phyloP scores from a whole-genome alignment of 2,113 vertebrate species.

The Engystomops pustulosus region DNA sequence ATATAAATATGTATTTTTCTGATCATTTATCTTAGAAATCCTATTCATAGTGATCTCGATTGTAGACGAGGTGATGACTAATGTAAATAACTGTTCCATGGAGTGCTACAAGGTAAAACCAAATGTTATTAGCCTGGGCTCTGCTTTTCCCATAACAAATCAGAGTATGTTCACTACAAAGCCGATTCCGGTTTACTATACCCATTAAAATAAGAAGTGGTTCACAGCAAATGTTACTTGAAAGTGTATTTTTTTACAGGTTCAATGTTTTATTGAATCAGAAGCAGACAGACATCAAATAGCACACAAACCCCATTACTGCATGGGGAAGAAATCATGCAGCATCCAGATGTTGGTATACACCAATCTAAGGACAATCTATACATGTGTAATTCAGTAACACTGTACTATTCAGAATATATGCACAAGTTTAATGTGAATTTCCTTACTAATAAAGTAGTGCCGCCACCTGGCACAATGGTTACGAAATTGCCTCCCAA shows the following conservation, averaged over 20 bases:
- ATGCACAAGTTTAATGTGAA: background rate
- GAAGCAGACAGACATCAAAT: constrained; percentile 13
- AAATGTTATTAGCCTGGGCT: background rate
- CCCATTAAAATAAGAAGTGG: background rate
- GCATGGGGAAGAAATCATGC: background rate
- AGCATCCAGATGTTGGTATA: background rate
- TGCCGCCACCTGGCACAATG: too few species aligned
- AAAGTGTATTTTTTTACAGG: background rate
- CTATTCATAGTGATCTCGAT: background rate
- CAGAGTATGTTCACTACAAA: background rate
- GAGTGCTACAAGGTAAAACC: background rate
- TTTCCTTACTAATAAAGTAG: background rate
- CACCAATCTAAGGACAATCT: too few species aligned
- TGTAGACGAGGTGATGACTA: background rate
- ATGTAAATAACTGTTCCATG: background rate
- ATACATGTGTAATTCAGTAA: background rate
- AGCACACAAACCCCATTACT: background rate
- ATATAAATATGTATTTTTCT: background rate
- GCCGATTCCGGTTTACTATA: background rate
- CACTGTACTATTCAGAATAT: too few species aligned
- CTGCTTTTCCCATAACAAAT: background rate
- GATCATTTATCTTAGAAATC: background rate
- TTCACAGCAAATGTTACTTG: constrained; percentile 1
- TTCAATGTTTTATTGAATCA: background rate
- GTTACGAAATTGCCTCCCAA: too few species aligned